A percentile compares a stretch with the other conserved stretches of the same genome.
Evolutionary conservation across 53 echinoderm and acorn worm genomes (phyloP).

Genomic region (Arbacia lixula): DNA sequence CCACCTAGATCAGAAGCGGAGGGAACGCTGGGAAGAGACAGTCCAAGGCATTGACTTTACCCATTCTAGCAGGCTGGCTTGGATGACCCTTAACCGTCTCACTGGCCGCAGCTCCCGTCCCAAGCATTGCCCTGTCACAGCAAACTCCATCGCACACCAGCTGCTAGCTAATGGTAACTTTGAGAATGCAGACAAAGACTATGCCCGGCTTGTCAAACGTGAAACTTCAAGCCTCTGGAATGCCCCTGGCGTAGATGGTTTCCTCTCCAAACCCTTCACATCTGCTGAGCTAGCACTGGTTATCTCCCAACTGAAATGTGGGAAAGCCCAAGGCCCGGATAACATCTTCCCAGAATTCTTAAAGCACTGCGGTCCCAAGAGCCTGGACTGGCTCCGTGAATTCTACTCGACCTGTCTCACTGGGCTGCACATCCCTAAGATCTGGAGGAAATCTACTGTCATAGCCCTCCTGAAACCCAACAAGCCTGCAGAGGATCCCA

Average conservation of each 20-base stretch:
- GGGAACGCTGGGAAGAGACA: slow-evolving; percentile 58
- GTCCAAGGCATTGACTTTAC: slow-evolving; percentile 60
- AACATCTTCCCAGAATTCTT: slow-evolving; percentile 52
- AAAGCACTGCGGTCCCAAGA: slow-evolving; percentile 46
- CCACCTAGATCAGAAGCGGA: slow-evolving; percentile 53
- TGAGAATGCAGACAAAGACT: slow-evolving; percentile 35
- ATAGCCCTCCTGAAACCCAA: slow-evolving; percentile 61
- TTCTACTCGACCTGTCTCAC: slow-evolving; percentile 54
- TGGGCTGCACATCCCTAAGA: slow-evolving; percentile 49
- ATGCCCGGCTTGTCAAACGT: slow-evolving; percentile 20
- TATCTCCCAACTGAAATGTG: slow-evolving; percentile 28
- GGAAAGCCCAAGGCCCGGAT: slow-evolving; percentile 45
- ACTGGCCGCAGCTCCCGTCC: slow-evolving; percentile 33
- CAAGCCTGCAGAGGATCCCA: slow-evolving; percentile 64
- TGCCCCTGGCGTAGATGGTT: slow-evolving; percentile 46
- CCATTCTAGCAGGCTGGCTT: slow-evolving; percentile 51
- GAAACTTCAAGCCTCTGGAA: slow-evolving; percentile 35
- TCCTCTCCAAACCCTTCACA: slow-evolving; percentile 54
- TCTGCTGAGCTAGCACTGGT: slow-evolving; percentile 10
- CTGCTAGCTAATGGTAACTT: slow-evolving; percentile 53
- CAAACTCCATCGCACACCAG: slow-evolving; percentile 56
- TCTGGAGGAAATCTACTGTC: slow-evolving; percentile 55
- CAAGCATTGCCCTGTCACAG: slow-evolving; percentile 51
- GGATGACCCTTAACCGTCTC: slow-evolving; percentile 43
- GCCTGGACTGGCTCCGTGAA: slow-evolving; percentile 49